A percentile compares a stretch with the other conserved stretches of the same genome.
Conservation (phyloP, 2,113 vertebrate species). For the Chunga burmeisteri region DNA sequence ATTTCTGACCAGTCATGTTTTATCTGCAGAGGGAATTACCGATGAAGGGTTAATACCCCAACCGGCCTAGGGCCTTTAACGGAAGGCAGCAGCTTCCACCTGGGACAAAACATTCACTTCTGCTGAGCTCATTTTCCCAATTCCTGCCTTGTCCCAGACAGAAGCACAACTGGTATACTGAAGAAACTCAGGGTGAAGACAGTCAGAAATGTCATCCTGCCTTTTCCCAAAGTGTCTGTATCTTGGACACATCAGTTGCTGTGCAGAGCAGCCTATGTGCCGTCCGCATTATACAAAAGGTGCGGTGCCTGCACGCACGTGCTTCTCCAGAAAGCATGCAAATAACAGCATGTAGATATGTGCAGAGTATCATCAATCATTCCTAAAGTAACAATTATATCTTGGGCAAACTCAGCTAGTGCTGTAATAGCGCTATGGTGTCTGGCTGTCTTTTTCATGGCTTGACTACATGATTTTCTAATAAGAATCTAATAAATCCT, state of each 20-base stretch:
- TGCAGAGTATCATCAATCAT: not conserved
- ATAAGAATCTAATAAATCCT: not conserved
- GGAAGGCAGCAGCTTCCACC: not conserved
- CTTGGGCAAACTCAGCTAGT: not conserved
- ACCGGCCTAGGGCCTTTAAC: not conserved
- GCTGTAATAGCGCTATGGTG: not conserved
- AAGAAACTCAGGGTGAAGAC: not conserved
- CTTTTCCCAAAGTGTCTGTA: not conserved
- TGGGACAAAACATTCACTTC: not conserved
- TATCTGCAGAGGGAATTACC: not conserved
- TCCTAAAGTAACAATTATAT: not conserved
- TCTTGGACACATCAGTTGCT: not conserved
- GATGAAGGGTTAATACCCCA: not conserved
- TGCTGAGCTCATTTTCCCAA: not conserved
- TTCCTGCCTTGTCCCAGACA: accelerated
- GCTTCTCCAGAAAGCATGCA: not conserved
- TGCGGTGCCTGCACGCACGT: not conserved
- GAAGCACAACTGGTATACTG: not conserved
- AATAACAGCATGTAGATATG: not conserved
- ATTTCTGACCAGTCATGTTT: not conserved
- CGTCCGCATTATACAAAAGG: not conserved
- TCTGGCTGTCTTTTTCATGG: not conserved
- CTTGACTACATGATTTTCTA: not conserved
- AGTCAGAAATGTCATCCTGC: not conserved
- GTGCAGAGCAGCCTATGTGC: not conserved